Evolutionary conservation across 2,888 invertebrate species (phyloP).

Genomic region (Aleiodes leptofemur): DNA sequence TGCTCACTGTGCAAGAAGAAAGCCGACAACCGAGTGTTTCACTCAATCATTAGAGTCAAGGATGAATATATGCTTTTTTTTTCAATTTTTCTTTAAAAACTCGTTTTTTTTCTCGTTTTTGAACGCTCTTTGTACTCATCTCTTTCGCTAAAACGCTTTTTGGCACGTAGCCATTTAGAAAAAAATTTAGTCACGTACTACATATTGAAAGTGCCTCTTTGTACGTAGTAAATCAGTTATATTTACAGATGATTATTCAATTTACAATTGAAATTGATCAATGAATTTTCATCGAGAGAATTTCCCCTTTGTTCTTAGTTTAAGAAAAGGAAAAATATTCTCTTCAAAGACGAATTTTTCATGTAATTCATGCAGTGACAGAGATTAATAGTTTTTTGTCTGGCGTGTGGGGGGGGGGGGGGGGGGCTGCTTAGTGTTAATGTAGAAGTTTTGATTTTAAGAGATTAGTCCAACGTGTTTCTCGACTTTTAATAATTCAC

Average conservation of each 20-base stretch:
- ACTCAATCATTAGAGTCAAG: slow-evolving; percentile 44
- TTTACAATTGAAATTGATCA: not conserved
- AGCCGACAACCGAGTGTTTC: slow-evolving; percentile 33
- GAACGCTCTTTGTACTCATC: slow-evolving; percentile 9
- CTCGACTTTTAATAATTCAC: too few relatives aligned
- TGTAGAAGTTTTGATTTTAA: too few relatives aligned
- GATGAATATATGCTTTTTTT: slow-evolving; percentile 21
- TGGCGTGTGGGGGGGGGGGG: too few relatives aligned
- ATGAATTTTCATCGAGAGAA: too few relatives aligned
- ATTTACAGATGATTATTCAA: slow-evolving; percentile 12
- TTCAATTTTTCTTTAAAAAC: not conserved
- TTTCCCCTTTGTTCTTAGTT: too few relatives aligned
- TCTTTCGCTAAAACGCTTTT: slow-evolving; percentile 29
- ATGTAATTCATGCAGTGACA: too few relatives aligned
- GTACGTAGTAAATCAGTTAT: slow-evolving; percentile 13
- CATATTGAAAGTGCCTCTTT: slow-evolving; percentile 14
- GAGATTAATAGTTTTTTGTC: too few relatives aligned
- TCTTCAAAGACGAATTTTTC: too few relatives aligned
- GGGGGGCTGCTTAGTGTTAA: too few relatives aligned
- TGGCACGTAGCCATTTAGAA: slow-evolving; percentile 18
- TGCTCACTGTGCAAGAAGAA: slow-evolving; percentile 37
- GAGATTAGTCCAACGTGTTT: too few relatives aligned
- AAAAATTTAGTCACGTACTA: slow-evolving; percentile 22
- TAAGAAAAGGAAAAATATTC: too few relatives aligned
- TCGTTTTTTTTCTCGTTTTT: too few relatives aligned